Evolutionary conservation across 1,140 invertebrate species (phyloP).

Genomic region (Phymorhynchus buccinoides): DNA sequence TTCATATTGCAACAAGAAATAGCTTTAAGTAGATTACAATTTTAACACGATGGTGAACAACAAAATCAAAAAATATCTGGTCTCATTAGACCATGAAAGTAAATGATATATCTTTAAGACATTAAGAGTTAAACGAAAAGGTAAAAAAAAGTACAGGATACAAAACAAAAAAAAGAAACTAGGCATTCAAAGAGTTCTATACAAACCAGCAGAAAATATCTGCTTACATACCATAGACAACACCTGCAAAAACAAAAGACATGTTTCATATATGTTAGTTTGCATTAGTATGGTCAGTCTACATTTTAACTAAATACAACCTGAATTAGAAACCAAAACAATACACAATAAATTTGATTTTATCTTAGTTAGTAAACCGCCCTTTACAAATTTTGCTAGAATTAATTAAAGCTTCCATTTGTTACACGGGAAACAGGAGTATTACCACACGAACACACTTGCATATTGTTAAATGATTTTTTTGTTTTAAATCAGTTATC

Average conservation of each 20-base stretch:
- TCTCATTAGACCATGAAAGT: too few relatives aligned
- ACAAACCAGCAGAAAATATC: slow-evolving; percentile 13
- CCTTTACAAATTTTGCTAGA: too few relatives aligned
- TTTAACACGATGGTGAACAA: too few relatives aligned
- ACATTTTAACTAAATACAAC: neutral
- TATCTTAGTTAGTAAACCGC: too few relatives aligned
- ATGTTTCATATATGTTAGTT: neutral
- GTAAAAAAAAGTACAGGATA: neutral
- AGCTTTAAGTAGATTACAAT: too few relatives aligned
- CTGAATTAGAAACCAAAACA: neutral
- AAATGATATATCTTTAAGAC: neutral
- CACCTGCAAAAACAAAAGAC: slow-evolving; percentile 32
- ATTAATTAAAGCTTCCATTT: neutral
- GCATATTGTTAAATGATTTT: too few relatives aligned
- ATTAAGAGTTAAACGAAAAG: neutral
- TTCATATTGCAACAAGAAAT: too few relatives aligned
- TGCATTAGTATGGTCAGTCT: neutral
- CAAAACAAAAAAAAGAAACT: neutral
- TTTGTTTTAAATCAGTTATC: too few relatives aligned
- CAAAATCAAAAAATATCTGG: too few relatives aligned
- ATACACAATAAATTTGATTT: too few relatives aligned
- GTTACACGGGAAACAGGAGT: too few relatives aligned
- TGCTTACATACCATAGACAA: slow-evolving; percentile 36
- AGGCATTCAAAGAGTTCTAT: neutral
- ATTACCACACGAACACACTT: too few relatives aligned